Conservation (phyloP, 2,888 invertebrate genomes). For the Euzophera pinguis region DNA sequence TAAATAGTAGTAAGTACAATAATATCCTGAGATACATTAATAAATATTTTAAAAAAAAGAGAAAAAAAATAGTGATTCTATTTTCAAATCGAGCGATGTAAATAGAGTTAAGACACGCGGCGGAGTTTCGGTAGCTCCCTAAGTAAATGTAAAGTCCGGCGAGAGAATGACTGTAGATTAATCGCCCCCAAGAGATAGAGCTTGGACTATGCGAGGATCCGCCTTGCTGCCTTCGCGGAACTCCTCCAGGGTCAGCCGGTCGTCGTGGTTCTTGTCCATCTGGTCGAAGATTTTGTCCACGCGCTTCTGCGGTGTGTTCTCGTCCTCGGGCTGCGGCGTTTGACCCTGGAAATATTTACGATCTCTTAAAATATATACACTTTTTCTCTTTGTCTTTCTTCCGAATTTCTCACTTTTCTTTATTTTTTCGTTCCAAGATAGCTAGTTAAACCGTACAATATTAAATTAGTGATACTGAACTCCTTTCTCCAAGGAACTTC, state of each 20-base stretch:
- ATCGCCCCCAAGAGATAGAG: slow-evolving; percentile 91
- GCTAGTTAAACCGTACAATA: no score
- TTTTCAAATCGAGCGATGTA: background rate
- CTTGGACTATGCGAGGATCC: slow-evolving; percentile 98
- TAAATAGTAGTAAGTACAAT: background rate
- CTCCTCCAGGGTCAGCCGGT: slow-evolving; percentile 96
- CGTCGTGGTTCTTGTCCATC: slow-evolving; percentile 99
- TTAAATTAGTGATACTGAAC: no score
- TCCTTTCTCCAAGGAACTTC: no score
- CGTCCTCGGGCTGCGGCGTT: slow-evolving; percentile 92
- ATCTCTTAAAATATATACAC: no score
- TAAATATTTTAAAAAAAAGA: background rate
- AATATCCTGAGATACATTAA: no score
- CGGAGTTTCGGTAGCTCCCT: slow-evolving; percentile 37
- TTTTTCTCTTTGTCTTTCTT: no score
- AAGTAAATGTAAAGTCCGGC: slow-evolving; percentile 73
- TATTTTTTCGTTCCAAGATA: no score
- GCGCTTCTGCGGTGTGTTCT: slow-evolving; percentile 95
- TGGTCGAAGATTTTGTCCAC: slow-evolving; percentile 99
- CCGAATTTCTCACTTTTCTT: no score
- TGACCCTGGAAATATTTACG: slow-evolving; percentile 93
- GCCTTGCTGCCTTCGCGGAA: slow-evolving; percentile 99
- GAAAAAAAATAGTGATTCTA: background rate
- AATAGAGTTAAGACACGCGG: slow-evolving; percentile 30
- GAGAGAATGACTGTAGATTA: slow-evolving; percentile 79